phyloP scores from a whole-genome alignment of 1,140 invertebrate species.

The Bombus turneri region DNA sequence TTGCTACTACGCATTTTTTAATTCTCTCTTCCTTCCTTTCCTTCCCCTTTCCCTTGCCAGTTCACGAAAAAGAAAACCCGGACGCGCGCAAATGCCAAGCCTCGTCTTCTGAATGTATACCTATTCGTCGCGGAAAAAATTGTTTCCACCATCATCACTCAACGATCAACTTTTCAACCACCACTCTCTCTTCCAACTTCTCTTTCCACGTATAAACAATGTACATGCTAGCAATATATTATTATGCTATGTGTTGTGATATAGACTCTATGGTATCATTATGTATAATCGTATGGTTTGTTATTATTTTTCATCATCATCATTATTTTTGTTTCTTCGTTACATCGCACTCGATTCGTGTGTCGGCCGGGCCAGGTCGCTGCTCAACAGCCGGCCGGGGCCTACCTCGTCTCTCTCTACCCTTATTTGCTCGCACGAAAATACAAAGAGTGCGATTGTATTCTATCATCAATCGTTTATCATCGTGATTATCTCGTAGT shows the following conservation, averaged over 20 bases:
- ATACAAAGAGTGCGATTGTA: neutral
- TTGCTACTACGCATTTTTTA: conserved; percentile 53
- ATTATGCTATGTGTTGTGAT: conserved; percentile 81
- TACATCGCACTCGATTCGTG: conserved; percentile 65
- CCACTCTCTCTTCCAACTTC: neutral
- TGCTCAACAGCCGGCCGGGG: conserved; percentile 77
- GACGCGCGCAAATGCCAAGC: conserved; percentile 46
- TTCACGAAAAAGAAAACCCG: conserved; percentile 33
- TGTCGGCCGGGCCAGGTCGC: conserved; percentile 58
- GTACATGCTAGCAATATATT: conserved; percentile 82
- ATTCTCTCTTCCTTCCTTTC: neutral
- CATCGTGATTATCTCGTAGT: conserved; percentile 8
- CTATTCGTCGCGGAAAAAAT: conserved; percentile 1
- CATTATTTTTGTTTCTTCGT: conserved; percentile 33
- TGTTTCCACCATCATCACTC: neutral
- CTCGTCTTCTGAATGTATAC: conserved; percentile 30
- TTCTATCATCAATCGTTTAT: neutral
- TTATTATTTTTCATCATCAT: conserved; percentile 19
- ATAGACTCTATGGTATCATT: conserved; percentile 82
- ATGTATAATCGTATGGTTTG: conserved; percentile 77
- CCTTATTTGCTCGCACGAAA: neutral
- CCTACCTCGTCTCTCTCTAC: conserved; percentile 38
- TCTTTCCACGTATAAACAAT: conserved; percentile 77
- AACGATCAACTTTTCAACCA: neutral
- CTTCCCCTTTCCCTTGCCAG: neutral